phyloP scores from a whole-genome alignment of 2,888 invertebrate species.

The Carcina quercana region DNA sequence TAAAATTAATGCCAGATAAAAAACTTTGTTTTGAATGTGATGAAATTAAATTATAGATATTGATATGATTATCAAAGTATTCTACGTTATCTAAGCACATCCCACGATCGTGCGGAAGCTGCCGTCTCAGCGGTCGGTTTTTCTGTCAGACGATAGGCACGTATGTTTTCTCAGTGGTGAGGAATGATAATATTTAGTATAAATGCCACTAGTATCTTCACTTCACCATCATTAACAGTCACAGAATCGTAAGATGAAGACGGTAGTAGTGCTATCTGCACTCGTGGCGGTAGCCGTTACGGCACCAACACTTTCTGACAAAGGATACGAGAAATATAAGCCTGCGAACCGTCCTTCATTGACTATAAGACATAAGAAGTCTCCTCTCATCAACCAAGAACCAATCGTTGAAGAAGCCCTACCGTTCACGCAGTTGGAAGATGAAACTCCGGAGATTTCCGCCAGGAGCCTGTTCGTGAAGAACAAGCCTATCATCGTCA shows the following conservation, averaged over 20 bases:
- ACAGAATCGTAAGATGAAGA: constrained; percentile 51
- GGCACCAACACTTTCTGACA: constrained; percentile 38
- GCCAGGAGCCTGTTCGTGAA: constrained; percentile 31
- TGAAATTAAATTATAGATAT: too few species aligned
- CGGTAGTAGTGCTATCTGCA: constrained; percentile 46
- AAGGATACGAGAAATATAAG: constrained; percentile 20
- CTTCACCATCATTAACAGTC: constrained; percentile 37
- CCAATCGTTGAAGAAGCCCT: constrained; percentile 2
- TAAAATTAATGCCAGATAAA: too few species aligned
- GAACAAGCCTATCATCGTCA: constrained; percentile 48
- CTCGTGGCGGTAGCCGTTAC: constrained; percentile 41
- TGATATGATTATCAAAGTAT: too few species aligned
- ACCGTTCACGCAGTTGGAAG: not conserved
- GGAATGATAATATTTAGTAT: constrained; percentile 37
- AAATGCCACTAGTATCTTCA: constrained; percentile 31
- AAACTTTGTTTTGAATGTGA: too few species aligned
- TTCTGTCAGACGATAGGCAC: constrained; percentile 33
- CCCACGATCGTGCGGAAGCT: too few species aligned
- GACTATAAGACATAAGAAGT: constrained; percentile 43
- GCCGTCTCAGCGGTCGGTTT: constrained; percentile 33
- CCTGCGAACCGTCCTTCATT: not conserved
- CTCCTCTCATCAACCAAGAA: too few species aligned
- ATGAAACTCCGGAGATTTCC: constrained; percentile 2
- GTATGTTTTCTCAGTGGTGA: constrained; percentile 31
- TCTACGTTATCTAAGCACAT: too few species aligned